Evolutionary conservation across 2,797 vertebrate species (phyloP), one percentile per base, ranked within the genome.

Genomic region (Avahi laniger): DNA sequence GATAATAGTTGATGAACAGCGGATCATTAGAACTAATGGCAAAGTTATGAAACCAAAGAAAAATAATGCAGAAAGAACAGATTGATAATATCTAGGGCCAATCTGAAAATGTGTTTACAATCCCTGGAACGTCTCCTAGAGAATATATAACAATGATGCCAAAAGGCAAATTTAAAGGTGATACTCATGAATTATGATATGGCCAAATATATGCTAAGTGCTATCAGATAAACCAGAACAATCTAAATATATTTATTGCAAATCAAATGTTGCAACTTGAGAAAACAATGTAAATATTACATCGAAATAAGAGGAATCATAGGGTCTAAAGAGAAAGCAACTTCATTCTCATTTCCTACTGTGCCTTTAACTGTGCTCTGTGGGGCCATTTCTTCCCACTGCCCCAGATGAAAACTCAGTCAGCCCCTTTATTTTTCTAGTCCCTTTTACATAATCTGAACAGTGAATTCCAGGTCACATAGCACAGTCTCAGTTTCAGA

Each of bases 1-100:
- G 76, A 94, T 15, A 75, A 78, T 24, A 61, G 41, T 14, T 52
- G 17, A 28, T 70, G 38, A 73, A 73, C 5, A 46, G 30, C 26
- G 22, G 65, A 54, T 73, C 46, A 41, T 50, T 78, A 79, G 35
- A 86, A 57, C 46, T 61, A 41, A 87, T 43, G 57, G 35, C 2
- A 92, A 93, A 93, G 52, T 69, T 57, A 79, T 4, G 54, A 88
- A 84, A 93, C 59, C 38, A 9, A 80, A 80, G n/a, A 65, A 79
- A 69, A 11, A 28, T 61, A 3, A 46, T 26, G 17, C 28, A 48
- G 20, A 50, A 82, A 82, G 35, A 18, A 41, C 52, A 63, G 43
- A 43, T 4, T 35, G 43, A 78, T 11, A 57, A 59, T 70, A 70
- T 22, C 24, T 48, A 57, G 38, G 24, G 22, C 69, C 10, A 52